Conservation (phyloP, 2,113 vertebrate genomes). For the Anoplopoma fimbria region DNA sequence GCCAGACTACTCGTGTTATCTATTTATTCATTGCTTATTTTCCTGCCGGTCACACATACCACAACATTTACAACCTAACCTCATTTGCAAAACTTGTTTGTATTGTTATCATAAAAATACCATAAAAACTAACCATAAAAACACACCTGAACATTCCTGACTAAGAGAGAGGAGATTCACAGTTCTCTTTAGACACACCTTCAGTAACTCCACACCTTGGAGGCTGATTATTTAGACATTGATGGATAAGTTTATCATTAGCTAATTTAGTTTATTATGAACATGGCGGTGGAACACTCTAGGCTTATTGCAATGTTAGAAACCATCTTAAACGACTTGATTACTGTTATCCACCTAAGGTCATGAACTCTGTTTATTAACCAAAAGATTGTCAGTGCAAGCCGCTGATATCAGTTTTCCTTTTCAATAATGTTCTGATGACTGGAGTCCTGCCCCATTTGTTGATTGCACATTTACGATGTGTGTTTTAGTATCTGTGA, state of each 20-base stretch:
- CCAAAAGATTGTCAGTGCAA: background rate
- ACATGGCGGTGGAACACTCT: background rate
- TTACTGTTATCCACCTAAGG: background rate
- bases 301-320: background rate
- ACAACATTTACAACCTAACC: background rate
- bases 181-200: too few relatives aligned
- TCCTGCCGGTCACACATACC: background rate
- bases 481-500: background rate
- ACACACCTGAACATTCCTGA: too few relatives aligned
- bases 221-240: background rate
- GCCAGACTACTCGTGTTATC: background rate
- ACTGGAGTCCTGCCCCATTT: background rate
- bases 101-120: too few relatives aligned
- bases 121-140: too few relatives aligned
- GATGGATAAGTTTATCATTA: background rate
- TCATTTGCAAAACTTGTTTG: too few relatives aligned
- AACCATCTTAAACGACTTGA: background rate
- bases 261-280: background rate
- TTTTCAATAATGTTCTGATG: too few relatives aligned
- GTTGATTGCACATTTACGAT: background rate
- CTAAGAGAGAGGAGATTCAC: too few relatives aligned
- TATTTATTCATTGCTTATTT: background rate
- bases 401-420: background rate
- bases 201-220: too few relatives aligned
- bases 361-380: background rate